Conservation (phyloP, 1,140 invertebrate genomes). For the Sitobion miscanthi region DNA sequence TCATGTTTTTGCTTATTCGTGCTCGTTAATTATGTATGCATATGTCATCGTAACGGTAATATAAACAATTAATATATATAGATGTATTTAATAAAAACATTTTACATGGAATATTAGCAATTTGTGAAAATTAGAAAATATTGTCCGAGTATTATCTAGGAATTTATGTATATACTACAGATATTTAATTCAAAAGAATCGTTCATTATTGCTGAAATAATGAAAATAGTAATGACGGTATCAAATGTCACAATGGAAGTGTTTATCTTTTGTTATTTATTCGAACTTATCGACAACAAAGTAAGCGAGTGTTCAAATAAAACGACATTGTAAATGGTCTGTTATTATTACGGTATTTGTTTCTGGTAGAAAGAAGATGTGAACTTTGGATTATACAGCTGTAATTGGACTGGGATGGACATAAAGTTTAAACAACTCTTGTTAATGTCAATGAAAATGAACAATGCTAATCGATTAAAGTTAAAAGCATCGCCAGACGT, state of each 20-base stretch:
- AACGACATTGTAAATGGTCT: background rate
- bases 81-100: background rate
- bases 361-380: slow-evolving; percentile 22
- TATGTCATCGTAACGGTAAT: slow-evolving; percentile 23
- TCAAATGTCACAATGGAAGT: slow-evolving; percentile 24
- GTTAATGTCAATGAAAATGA: slow-evolving; percentile 31
- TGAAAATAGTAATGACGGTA: slow-evolving; percentile 15
- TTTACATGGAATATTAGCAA: background rate
- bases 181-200: background rate
- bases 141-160: background rate
- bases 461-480: slow-evolving; percentile 24
- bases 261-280: slow-evolving; percentile 40
- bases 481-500: slow-evolving; percentile 32
- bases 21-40: slow-evolving; percentile 1
- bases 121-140: background rate
- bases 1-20: slow-evolving; percentile 16
- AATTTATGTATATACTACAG: background rate
- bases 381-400: slow-evolving; percentile 41
- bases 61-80: background rate
- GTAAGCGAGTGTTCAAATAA: background rate
- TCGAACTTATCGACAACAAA: slow-evolving; percentile 16
- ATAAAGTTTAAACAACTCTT: slow-evolving; percentile 5
- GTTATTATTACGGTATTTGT: background rate
- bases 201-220: background rate
- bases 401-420: slow-evolving; percentile 7